Percentiles rank a stretch among this genome's conserved stretches.
These are phyloP conservation scores for Sebastes minor DNA, from an alignment of 2,797 vertebrate species.

Conservation along the genomic window DNA sequence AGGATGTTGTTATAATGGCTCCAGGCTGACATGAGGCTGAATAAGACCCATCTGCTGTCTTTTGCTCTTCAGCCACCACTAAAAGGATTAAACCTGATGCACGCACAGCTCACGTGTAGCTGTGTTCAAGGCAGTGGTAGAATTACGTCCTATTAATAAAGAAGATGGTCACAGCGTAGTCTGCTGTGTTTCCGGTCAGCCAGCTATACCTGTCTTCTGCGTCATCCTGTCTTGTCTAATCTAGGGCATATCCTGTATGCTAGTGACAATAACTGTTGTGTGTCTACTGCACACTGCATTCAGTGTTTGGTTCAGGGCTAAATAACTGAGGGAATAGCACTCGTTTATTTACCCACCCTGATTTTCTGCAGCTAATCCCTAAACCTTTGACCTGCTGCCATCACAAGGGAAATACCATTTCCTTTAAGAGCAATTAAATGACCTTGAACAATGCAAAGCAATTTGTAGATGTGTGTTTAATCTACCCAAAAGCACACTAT, in stretches of 20 bases:
- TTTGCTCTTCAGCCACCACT: constrained; percentile 49
- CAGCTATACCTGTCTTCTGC: constrained; percentile 44
- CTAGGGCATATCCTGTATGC: not conserved
- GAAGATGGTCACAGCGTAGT: constrained; percentile 13
- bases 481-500: not conserved
- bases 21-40: constrained; percentile 54
- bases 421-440: not conserved
- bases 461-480: not conserved
- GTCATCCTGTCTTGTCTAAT: not conserved
- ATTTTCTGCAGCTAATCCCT: not conserved
- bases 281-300: not conserved
- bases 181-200: constrained; percentile 53
- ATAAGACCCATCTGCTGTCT: constrained; percentile 70
- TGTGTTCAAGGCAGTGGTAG: constrained; percentile 1
- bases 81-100: constrained; percentile 70
- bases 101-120: constrained; percentile 3
- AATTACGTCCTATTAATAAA: constrained; percentile 20
- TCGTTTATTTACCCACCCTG: not conserved
- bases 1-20: constrained; percentile 37
- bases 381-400: not conserved
- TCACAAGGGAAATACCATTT: not conserved
- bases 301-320: not conserved
- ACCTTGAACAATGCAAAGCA: not conserved
- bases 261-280: not conserved
- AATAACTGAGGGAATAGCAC: not conserved